Evolutionary conservation across 2,797 vertebrate species (phyloP).

Genomic region (Malurus leucopterus): DNA sequence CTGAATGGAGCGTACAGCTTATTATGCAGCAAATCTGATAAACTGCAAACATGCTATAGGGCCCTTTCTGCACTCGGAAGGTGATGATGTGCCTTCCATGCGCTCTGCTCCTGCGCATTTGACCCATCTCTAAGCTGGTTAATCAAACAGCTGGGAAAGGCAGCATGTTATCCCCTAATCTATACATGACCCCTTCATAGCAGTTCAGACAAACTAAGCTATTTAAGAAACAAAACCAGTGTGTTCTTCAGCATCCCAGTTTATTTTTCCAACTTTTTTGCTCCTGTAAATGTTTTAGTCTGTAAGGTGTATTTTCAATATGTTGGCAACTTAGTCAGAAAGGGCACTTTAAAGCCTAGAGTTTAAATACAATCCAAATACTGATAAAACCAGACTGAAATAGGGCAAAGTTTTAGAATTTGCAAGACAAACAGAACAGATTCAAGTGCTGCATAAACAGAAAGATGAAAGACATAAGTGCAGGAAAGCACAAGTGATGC

Average conservation of each 20-base stretch:
- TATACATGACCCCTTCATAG: neutral
- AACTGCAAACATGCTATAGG: neutral
- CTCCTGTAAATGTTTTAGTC: neutral
- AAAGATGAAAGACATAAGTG: neutral
- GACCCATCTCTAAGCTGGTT: slow-evolving; percentile 24
- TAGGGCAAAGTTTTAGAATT: neutral
- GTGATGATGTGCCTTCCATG: neutral
- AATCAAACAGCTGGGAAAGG: slow-evolving; percentile 37
- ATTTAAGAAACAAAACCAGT: neutral
- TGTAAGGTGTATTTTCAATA: neutral
- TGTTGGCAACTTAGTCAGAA: neutral
- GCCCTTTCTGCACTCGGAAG: slow-evolving; percentile 7
- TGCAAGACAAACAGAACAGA: neutral
- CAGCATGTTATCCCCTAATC: slow-evolving; percentile 1
- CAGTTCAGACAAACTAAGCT: slow-evolving; percentile 7
- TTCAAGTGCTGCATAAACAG: neutral
- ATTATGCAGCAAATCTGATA: slow-evolving; percentile 37
- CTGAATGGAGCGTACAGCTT: slow-evolving; percentile 8
- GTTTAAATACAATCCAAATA: neutral
- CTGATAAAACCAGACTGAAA: neutral
- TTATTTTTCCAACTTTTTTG: neutral
- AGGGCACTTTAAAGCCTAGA: neutral
- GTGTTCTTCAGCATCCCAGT: neutral
- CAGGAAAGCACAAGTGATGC: neutral
- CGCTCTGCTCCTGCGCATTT: slow-evolving; percentile 1